Evolutionary conservation across 2,888 invertebrate genomes (phyloP).

Genomic region (Creontiades dilutus): DNA sequence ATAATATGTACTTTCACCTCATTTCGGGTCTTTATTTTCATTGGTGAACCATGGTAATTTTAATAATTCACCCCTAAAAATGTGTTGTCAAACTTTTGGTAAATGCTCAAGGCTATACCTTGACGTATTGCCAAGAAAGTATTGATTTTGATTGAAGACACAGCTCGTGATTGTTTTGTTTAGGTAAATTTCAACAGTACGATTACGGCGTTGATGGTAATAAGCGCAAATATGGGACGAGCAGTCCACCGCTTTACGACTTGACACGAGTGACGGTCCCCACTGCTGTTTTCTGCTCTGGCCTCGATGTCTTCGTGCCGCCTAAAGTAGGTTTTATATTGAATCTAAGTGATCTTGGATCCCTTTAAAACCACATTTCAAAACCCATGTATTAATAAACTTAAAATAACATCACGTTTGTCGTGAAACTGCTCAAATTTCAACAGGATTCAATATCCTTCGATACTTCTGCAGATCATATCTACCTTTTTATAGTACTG

Average conservation of each 20-base stretch:
- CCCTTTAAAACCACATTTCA: too few relatives aligned
- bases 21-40: too few relatives aligned
- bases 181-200: conserved; percentile 47
- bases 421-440: too few relatives aligned
- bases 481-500: too few relatives aligned
- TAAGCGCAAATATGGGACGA: conserved; percentile 23
- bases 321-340: neutral
- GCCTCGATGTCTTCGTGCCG: conserved; percentile 30
- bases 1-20: too few relatives aligned
- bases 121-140: neutral
- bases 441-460: too few relatives aligned
- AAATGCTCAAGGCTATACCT: neutral
- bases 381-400: too few relatives aligned
- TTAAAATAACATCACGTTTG: too few relatives aligned
- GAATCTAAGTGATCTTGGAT: too few relatives aligned
- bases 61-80: too few relatives aligned
- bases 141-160: neutral
- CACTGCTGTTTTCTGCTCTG: conserved; percentile 53
- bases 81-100: neutral
- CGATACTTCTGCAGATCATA: too few relatives aligned
- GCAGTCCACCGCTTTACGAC: conserved; percentile 40
- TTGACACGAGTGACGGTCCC: conserved; percentile 43
- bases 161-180: neutral
- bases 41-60: too few relatives aligned
- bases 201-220: conserved; percentile 35